phyloP scores from a whole-genome alignment of 2,113 vertebrate species.

The Sylvietta virens region DNA sequence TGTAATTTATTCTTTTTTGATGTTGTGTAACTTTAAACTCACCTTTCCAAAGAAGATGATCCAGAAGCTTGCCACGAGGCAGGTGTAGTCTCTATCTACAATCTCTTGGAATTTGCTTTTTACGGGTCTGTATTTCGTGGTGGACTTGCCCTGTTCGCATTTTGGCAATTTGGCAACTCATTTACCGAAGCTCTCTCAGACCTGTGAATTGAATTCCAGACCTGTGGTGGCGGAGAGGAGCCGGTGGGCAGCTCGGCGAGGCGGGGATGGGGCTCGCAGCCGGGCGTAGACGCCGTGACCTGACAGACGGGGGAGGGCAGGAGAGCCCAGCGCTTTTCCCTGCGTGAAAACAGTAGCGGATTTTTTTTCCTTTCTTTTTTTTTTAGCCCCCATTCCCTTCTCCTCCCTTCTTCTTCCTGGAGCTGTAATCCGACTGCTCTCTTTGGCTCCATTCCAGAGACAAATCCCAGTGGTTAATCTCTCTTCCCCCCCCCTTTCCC shows the following conservation, averaged over 20 bases:
- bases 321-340: neutral
- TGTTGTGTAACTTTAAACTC: neutral
- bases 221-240: neutral
- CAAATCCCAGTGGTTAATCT: conserved; percentile 32
- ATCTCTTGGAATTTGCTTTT: neutral
- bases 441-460: conserved; percentile 58
- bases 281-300: neutral
- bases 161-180: neutral
- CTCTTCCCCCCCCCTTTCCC: neutral
- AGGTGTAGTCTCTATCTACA: neutral
- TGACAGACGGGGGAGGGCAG: neutral
- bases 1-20: neutral
- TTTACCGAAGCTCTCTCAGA: neutral
- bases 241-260: neutral
- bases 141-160: neutral
- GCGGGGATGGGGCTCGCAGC: neutral
- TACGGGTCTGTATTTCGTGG: neutral
- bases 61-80: neutral
- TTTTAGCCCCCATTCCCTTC: neutral
- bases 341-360: conserved; percentile 46
- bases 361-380: neutral
- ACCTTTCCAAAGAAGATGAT: neutral
- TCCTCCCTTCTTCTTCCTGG: neutral
- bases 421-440: conserved; percentile 56
- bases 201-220: neutral